Percentiles rank a stretch among this genome's conserved stretches.
phyloP scores from a whole-genome alignment of 1,140 invertebrate genomes.

The Diprion similis region DNA sequence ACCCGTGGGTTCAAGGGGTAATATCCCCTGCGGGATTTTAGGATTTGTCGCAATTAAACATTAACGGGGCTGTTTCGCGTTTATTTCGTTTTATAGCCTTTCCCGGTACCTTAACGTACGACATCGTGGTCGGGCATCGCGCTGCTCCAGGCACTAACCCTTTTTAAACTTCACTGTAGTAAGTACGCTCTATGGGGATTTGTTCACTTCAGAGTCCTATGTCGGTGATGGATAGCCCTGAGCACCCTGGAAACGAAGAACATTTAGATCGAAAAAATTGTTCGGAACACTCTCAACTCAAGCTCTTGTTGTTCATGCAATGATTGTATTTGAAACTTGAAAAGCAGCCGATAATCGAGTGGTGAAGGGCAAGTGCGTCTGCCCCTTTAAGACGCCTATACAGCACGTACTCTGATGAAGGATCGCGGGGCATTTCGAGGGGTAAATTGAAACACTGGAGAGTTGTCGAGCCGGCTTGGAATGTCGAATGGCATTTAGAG shows the following conservation, averaged over 20 bases:
- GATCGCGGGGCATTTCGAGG: no score
- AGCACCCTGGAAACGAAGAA: neutral
- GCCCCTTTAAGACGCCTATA: no score
- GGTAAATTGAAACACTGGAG: no score
- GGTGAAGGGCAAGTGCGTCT: no score
- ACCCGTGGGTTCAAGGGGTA: neutral
- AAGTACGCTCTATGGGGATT: neutral
- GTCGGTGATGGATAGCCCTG: neutral
- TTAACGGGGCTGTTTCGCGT: neutral
- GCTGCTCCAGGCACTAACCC: neutral
- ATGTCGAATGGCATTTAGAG: no score
- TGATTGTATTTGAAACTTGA: no score
- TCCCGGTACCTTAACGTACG: neutral
- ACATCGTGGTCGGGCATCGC: neutral
- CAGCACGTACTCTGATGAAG: no score
- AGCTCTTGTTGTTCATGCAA: no score
- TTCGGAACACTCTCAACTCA: no score
- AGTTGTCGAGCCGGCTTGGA: no score
- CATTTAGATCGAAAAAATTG: neutral
- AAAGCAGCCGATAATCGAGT: no score
- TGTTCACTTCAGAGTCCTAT: neutral
- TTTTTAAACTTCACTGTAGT: slow-evolving; percentile 2
- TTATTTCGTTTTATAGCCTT: slow-evolving; percentile 1
- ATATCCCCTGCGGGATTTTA: neutral
- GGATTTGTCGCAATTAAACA: slow-evolving; percentile 7